Conservation (phyloP, 37 sponge, comb jelly and placozoan genomes). For the Bolinopsis microptera region DNA sequence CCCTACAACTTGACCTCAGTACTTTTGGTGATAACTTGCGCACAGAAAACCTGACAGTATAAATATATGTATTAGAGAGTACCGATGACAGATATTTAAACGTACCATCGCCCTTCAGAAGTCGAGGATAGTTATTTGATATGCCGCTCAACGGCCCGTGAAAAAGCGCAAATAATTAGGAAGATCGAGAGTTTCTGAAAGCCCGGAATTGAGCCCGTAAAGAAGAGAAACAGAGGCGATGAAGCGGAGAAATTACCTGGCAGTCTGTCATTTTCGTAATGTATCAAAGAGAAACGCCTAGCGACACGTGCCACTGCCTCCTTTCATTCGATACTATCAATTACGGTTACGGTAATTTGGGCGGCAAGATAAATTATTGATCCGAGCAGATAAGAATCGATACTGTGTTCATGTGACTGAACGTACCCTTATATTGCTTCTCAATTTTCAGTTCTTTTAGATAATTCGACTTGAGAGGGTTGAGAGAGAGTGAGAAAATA, state of each 20-base stretch:
- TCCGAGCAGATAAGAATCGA: not conserved
- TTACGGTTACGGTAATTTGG: not conserved
- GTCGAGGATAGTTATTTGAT: not conserved
- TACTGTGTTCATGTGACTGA: not conserved
- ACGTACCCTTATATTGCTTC: not conserved
- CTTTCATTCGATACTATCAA: not conserved
- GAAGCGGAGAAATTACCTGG: not conserved
- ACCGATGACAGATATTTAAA: not conserved
- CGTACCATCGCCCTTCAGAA: not conserved
- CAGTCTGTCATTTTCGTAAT: not conserved
- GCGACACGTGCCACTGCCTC: not conserved
- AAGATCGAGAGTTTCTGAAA: not conserved
- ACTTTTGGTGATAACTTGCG: not conserved
- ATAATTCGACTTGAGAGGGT: not conserved
- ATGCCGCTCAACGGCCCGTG: not conserved
- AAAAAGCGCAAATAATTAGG: not conserved
- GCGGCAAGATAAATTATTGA: not conserved
- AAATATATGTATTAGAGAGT: not conserved
- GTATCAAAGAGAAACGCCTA: not conserved
- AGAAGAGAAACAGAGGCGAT: not conserved
- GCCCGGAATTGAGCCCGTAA: not conserved
- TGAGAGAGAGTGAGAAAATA: not conserved
- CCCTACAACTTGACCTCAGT: not conserved
- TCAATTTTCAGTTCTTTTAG: not conserved
- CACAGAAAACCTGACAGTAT: not conserved